phyloP scores from a whole-genome alignment of 2,113 vertebrate genomes.

The Chrysemys picta region DNA sequence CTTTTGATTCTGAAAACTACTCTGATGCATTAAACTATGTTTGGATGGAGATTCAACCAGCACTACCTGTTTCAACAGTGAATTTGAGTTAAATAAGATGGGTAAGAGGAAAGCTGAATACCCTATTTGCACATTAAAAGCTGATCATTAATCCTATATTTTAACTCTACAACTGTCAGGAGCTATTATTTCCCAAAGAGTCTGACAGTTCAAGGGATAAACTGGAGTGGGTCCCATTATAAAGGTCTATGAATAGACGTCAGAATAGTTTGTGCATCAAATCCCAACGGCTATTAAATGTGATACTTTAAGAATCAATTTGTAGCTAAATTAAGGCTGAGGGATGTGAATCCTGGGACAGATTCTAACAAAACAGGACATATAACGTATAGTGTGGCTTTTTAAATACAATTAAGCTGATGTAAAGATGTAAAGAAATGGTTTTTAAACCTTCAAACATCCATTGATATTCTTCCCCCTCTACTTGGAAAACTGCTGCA shows the following conservation, averaged over 20 bases:
- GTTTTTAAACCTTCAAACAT: constrained; percentile 14
- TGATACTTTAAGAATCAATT: constrained; percentile 56
- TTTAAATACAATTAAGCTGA: constrained; percentile 47
- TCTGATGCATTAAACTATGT: constrained; percentile 15
- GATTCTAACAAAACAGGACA: constrained; percentile 62
- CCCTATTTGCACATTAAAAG: constrained; percentile 75
- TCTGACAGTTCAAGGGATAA: constrained; percentile 67
- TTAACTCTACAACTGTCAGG: constrained; percentile 73
- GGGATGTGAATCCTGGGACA: constrained; percentile 14
- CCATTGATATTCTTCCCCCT: constrained; percentile 14
- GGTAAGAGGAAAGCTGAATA: constrained; percentile 44
- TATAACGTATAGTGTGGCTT: constrained; percentile 1
- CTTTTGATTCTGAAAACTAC: constrained; percentile 30
- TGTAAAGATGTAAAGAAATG: background rate
- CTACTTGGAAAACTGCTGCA: constrained; percentile 50
- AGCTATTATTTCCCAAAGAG: constrained; percentile 68
- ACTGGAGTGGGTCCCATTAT: constrained; percentile 64
- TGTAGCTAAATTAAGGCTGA: constrained; percentile 57
- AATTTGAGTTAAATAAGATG: constrained; percentile 67
- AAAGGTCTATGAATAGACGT: constrained; percentile 63
- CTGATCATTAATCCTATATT: constrained; percentile 77
- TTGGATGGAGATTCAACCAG: constrained; percentile 25
- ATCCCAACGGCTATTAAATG: constrained; percentile 65
- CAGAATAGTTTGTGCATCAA: constrained; percentile 51
- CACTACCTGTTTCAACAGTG: constrained; percentile 55